Percentiles rank a stretch among this genome's conserved stretches.
These are phyloP conservation scores for Chascanopsetta lugubris DNA, from an alignment of 2,113 vertebrate species.

Conservation along the genomic window DNA sequence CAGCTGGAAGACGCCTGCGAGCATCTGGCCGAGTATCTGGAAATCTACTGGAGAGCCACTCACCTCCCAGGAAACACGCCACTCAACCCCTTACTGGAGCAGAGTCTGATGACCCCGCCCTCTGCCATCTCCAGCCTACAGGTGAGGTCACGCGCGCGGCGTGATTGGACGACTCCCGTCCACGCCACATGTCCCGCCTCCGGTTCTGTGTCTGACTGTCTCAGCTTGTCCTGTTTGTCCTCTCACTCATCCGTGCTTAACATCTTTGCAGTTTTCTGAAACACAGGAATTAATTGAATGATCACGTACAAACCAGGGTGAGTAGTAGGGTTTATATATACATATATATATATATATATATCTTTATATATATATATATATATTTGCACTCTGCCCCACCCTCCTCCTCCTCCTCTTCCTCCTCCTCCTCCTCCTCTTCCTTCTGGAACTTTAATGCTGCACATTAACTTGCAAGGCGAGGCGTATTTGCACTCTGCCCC, in stretches of 20 bases:
- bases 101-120: constrained; percentile 85
- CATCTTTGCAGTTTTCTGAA: constrained; percentile 85
- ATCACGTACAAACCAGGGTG: constrained; percentile 78
- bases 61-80: constrained; percentile 85
- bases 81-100: constrained; percentile 82
- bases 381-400: no score
- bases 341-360: no score
- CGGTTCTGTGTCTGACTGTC: constrained; percentile 63
- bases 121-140: constrained; percentile 89
- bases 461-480: no score
- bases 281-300: constrained; percentile 87
- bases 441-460: no score
- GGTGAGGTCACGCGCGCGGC: no score
- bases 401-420: no score
- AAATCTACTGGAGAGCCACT: constrained; percentile 94
- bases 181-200: constrained; percentile 65
- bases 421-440: no score
- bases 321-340: constrained; percentile 80
- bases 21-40: constrained; percentile 93
- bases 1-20: constrained; percentile 95
- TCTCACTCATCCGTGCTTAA: constrained; percentile 80
- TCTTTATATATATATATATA: no score
- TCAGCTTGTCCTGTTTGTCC: constrained; percentile 72
- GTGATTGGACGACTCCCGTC: no score
- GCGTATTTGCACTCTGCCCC: constrained; percentile 56